A percentile compares a stretch with the other conserved stretches of the same genome.
Evolutionary conservation across 92 coral and sea anemone species (phyloP).

Genomic region (Scolanthus callimorphus): DNA sequence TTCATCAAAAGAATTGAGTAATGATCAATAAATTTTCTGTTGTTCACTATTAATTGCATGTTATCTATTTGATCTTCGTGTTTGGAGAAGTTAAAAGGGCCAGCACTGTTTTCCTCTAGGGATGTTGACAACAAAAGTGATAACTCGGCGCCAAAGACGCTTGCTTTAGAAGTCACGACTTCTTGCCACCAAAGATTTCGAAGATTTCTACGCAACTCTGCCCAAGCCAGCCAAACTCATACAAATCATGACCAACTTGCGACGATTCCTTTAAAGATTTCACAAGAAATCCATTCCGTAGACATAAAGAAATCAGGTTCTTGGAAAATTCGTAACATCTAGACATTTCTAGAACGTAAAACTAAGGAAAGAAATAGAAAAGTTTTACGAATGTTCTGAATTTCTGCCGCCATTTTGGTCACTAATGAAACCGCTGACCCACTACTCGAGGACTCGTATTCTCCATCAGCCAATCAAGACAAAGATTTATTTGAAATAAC

Average conservation of each 20-base stretch:
- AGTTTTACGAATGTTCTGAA: no score
- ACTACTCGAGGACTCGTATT: not conserved
- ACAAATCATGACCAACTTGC: no score
- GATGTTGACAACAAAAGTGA: no score
- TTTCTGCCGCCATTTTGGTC: constrained; percentile 39
- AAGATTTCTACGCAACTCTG: constrained; percentile 75
- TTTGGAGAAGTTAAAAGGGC: no score
- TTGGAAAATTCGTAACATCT: constrained; percentile 1
- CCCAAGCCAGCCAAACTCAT: constrained; percentile 89
- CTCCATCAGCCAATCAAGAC: not conserved
- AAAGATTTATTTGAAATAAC: not conserved
- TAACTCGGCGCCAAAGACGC: constrained; percentile 65
- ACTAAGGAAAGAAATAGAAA: no score
- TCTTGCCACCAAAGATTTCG: constrained; percentile 88
- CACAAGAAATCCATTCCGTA: constrained; percentile 60
- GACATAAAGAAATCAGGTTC: constrained; percentile 65
- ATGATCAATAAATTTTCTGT: no score
- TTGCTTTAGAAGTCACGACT: constrained; percentile 76
- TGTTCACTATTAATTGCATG: no score
- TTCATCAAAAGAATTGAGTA: no score
- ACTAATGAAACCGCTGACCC: constrained; percentile 3
- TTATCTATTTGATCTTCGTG: no score
- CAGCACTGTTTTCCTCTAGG: no score
- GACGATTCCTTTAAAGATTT: constrained; percentile 46
- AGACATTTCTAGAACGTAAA: no score